These are phyloP conservation scores for Ceyx margarethae DNA, from an alignment of 2,113 vertebrate genomes.

Conservation along the genomic window DNA sequence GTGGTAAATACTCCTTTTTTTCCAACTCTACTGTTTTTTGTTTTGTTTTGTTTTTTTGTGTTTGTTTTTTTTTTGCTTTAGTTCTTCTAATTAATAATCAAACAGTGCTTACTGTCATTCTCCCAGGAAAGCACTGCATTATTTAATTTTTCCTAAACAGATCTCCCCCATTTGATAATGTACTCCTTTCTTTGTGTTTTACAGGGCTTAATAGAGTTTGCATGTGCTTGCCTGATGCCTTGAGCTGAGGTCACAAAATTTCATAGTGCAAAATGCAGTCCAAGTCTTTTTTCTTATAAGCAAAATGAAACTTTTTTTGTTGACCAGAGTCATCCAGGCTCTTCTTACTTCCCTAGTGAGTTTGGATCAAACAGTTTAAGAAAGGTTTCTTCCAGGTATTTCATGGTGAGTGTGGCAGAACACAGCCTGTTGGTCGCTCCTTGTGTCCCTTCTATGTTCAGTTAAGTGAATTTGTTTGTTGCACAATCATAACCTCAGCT, in stretches of 20 bases:
- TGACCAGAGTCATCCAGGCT: background rate
- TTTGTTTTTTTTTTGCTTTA: background rate
- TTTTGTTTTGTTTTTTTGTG: too few species aligned
- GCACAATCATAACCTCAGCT: background rate
- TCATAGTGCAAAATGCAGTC: conserved; percentile 4
- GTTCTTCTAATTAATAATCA: background rate
- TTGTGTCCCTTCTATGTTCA: background rate
- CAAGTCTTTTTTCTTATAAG: conserved; percentile 17
- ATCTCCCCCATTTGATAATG: background rate
- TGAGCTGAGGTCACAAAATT: background rate
- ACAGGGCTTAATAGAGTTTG: conserved; percentile 3
- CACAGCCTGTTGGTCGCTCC: background rate
- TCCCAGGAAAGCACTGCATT: background rate
- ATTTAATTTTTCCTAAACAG: background rate
- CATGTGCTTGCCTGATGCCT: background rate
- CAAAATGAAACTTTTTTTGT: background rate
- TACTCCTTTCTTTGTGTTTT: background rate
- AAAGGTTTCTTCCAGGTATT: background rate
- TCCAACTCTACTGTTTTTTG: background rate
- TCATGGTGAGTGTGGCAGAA: background rate
- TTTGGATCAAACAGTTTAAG: background rate
- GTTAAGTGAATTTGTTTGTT: background rate
- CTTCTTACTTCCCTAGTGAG: background rate
- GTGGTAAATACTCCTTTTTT: background rate
- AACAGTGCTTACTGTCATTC: background rate